Evolutionary conservation across 2,113 vertebrate species (phyloP), one percentile per base, ranked within the genome.

Genomic region (Mormoops blainvillei): DNA sequence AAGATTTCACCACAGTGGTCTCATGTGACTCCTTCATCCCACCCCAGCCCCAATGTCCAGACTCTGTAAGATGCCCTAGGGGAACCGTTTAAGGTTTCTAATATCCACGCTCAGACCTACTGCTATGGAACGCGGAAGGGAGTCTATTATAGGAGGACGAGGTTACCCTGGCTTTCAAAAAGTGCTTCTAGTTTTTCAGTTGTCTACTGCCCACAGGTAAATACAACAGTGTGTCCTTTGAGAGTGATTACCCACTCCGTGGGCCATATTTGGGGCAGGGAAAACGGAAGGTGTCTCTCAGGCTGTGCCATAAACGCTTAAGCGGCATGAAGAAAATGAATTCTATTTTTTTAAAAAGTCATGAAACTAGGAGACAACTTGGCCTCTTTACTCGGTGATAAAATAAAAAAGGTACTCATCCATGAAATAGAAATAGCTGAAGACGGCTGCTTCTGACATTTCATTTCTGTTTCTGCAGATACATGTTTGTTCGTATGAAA

Each of bases 361-460:
- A 94, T 81, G 50, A 93, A 87, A 58, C n/a, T 33, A 70, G 52
- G n/a, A 96, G 16, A 38, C 28, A 74, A 91, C 9, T 45, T 77
- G 65, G 18, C 77, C 58, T 71, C 89, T 82, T 45, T 54, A 13
- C 22, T 26, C 45, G 58, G 14, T 89, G 73, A 91, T 93, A 36
- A 94, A 93, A 88, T 45, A 65, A 68, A 89, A 89, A 93, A 74
- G 70, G 56, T 89, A 43, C 68, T 92, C 71, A 93, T 41, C 89
- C 65, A 10, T n/a, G 65, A 85, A 95, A 93, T 54, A 73, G 82
- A 85, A 94, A 88, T 20, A 91, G 58, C 22, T 13, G 11, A 76
- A 68, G 58, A 22, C 33, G 22, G 8, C 45, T 33, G 82, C 74
- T 43, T 76, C 89, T 87, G 83, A 63, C 61, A 89, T 74, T 89